These are phyloP conservation scores for Tapera naevia DNA, from an alignment of 2,797 vertebrate species.

Conservation along the genomic window DNA sequence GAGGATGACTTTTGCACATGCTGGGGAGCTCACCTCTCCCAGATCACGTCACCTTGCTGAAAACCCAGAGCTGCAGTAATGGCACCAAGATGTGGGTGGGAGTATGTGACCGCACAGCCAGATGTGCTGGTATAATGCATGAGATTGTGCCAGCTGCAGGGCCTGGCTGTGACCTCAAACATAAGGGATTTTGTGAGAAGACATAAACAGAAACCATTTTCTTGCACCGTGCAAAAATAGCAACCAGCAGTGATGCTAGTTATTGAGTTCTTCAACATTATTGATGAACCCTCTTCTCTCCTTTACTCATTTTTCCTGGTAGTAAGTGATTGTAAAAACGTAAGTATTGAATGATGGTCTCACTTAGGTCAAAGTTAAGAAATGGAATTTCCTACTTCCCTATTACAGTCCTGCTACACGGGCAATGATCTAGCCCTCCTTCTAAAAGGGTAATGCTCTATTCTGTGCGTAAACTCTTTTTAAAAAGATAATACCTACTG, in stretches of 20 bases:
- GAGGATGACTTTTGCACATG: fast-evolving
- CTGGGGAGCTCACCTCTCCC: not conserved
- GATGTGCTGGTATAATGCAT: not conserved
- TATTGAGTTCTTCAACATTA: not conserved
- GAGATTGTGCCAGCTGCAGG: not conserved
- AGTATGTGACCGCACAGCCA: not conserved
- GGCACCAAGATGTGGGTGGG: not conserved
- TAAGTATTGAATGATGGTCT: not conserved
- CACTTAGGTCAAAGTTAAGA: not conserved
- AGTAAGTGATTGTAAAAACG: not conserved
- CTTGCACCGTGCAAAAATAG: not conserved
- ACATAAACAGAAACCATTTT: not conserved
- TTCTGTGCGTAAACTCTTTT: not conserved
- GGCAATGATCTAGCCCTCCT: not conserved
- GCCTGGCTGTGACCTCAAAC: not conserved
- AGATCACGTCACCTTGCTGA: not conserved
- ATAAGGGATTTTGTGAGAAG: not conserved
- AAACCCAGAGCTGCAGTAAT: not conserved
- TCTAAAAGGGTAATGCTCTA: not conserved
- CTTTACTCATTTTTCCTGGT: not conserved
- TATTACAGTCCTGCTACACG: not conserved
- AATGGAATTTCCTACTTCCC: not conserved
- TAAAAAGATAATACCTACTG: not conserved
- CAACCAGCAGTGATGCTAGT: not conserved
- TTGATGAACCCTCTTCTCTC: not conserved